Base-by-base conservation (phyloP, 1,140 invertebrate species). In the Oncopodura yosiiana region DNA sequence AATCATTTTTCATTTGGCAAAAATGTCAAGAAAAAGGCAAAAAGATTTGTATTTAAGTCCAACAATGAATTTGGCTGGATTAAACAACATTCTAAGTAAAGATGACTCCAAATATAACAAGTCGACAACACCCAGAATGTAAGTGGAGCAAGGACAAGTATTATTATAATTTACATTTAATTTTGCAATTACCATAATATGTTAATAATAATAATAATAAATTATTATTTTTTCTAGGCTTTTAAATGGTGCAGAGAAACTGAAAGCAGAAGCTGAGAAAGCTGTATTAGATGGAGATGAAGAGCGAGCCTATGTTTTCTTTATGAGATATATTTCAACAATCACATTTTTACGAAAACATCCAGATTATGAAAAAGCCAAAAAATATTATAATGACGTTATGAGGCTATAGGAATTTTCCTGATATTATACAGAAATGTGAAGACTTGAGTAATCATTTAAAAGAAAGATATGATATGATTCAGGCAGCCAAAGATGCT, bases 231-330 rank as follows among this genome's bases (percentile, higher is more conserved):
- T 16, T 37, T 36, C 18, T 24, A 49, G 46, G n/a, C 4, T 49
- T 3, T 9, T 49, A 4, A 19, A 36, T 14, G 24, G 30, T 24
- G 32, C 46, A n/a, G 30, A 49, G 3, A 49, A 23, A 21, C 12
- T 49, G 8, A n/a, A 75, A 55, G 68, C 75, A 26, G 69, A 68
- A 39, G 82, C 78, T 6, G 74, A 81, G 46, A 63, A 74, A 27
- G 63, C 69, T 37, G 69, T 69, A 16, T 64, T 68, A n/a, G 67
- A 72, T 21, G 77, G 78, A 3, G 80, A 86, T 61, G 78, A 84
- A 62, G 82, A 85, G 65, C 61, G 69, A 37, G 79, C 81, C 1
- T 88, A 81, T 62, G 74, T 87, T 23, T 71, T 75, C 30, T 83
- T 78, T 53, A 81, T 81, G 76, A 79, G 80, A 67, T 87, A 81